These are phyloP conservation scores for Lanius ludovicianus DNA, from an alignment of 2,113 vertebrate species.

Conservation along the genomic window DNA sequence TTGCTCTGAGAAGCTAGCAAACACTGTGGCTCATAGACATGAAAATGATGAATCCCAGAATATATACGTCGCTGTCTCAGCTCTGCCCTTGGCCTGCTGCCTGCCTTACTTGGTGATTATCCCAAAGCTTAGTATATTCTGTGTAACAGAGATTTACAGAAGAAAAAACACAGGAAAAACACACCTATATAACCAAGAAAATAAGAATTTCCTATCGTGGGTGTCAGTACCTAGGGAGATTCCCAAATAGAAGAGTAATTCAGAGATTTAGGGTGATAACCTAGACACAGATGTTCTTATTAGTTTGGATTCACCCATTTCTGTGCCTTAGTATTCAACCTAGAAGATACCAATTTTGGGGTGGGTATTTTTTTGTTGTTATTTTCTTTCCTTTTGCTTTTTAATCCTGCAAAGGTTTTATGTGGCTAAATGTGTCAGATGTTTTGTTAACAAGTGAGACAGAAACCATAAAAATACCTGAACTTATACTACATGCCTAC, in stretches of 20 bases:
- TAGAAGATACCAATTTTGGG: not conserved
- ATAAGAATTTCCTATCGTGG: not conserved
- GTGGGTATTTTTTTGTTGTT: fast-evolving
- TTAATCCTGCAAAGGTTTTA: not conserved
- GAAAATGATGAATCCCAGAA: not conserved
- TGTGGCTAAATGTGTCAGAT: not conserved
- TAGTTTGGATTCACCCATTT: not conserved
- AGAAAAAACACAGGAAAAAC: not conserved
- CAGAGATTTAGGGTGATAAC: not conserved
- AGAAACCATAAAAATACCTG: not conserved
- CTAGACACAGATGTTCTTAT: not conserved
- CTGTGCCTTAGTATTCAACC: not conserved
- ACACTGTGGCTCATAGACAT: not conserved
- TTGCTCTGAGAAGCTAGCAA: not conserved
- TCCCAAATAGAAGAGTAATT: not conserved
- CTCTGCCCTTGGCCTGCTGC: not conserved
- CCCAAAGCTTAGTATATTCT: not conserved
- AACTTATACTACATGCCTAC: not conserved
- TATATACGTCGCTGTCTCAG: not conserved
- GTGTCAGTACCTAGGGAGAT: not conserved
- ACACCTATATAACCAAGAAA: not conserved
- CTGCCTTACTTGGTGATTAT: not conserved
- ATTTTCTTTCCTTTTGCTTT: not conserved
- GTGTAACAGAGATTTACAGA: not conserved
- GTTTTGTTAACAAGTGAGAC: not conserved